Evolutionary conservation across 2,888 invertebrate species (phyloP).

Genomic region (Lutraria lutraria): DNA sequence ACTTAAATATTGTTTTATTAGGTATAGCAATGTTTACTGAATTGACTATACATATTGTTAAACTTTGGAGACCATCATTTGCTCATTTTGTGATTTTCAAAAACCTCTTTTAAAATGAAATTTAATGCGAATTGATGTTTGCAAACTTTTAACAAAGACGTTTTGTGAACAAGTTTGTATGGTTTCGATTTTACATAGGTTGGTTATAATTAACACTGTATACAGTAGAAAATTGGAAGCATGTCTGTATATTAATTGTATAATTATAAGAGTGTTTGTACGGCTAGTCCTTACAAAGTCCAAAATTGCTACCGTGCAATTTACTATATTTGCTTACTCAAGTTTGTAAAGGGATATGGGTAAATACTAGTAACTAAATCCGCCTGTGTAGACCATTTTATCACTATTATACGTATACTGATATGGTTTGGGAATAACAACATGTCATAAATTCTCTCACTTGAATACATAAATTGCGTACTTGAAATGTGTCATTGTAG

Average conservation of each 20-base stretch:
- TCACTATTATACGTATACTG: neutral
- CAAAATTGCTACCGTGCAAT: neutral
- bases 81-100: neutral
- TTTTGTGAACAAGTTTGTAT: neutral
- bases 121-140: neutral
- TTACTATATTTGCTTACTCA: neutral
- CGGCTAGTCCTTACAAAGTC: neutral
- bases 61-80: too few species aligned
- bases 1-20: too few species aligned
- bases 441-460: neutral
- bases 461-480: slow-evolving; percentile 6
- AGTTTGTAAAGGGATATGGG: neutral
- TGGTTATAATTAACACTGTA: neutral
- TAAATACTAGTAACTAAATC: neutral
- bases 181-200: neutral
- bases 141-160: neutral
- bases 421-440: neutral
- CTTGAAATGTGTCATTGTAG: neutral
- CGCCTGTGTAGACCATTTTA: neutral
- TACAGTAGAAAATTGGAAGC: neutral
- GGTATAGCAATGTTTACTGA: too few species aligned
- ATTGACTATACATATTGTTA: too few species aligned
- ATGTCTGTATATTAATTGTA: neutral
- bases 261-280: neutral
- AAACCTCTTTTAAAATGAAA: neutral